These are phyloP conservation scores for Tauraco hartlaubi DNA, from an alignment of 2,797 vertebrate genomes.

Conservation along the genomic window DNA sequence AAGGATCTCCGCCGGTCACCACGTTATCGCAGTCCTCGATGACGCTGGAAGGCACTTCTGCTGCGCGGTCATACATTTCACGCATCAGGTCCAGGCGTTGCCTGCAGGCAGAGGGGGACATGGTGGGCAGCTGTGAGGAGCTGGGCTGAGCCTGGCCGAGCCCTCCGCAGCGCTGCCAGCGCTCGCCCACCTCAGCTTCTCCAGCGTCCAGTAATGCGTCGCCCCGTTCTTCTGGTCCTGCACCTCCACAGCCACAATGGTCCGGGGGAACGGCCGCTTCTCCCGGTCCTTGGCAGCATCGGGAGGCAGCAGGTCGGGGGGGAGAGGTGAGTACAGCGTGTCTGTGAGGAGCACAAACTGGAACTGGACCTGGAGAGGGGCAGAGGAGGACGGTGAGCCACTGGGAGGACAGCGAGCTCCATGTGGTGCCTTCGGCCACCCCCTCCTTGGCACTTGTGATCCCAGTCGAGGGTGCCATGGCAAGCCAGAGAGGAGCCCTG, in stretches of 20 bases:
- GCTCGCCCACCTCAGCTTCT: conserved; percentile 90
- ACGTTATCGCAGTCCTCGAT: conserved; percentile 92
- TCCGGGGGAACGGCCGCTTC: conserved; percentile 91
- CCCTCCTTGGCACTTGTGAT: background rate
- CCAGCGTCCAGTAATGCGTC: conserved; percentile 97
- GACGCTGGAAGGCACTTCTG: conserved; percentile 91
- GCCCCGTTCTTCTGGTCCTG: conserved; percentile 98
- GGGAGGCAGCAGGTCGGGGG: conserved; percentile 90
- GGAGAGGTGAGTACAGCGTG: conserved; percentile 95
- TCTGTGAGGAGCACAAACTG: conserved; percentile 97
- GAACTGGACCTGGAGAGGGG: conserved; percentile 91
- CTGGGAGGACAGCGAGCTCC: background rate
- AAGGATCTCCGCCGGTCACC: conserved; percentile 95
- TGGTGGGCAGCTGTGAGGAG: accelerated
- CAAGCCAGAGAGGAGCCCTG: background rate
- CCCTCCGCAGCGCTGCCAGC: accelerated
- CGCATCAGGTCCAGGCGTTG: conserved; percentile 96
- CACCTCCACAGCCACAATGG: conserved; percentile 96
- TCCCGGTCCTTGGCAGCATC: conserved; percentile 89
- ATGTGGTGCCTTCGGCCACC: accelerated
- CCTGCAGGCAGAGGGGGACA: conserved; percentile 72
- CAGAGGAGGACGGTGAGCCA: background rate
- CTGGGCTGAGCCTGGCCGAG: accelerated
- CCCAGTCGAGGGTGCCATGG: background rate
- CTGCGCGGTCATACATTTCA: conserved; percentile 97